A percentile compares a stretch with the other conserved stretches of the same genome.
These are phyloP conservation scores for Formica aserva DNA, from an alignment of 2,888 invertebrate species.

Conservation along the genomic window DNA sequence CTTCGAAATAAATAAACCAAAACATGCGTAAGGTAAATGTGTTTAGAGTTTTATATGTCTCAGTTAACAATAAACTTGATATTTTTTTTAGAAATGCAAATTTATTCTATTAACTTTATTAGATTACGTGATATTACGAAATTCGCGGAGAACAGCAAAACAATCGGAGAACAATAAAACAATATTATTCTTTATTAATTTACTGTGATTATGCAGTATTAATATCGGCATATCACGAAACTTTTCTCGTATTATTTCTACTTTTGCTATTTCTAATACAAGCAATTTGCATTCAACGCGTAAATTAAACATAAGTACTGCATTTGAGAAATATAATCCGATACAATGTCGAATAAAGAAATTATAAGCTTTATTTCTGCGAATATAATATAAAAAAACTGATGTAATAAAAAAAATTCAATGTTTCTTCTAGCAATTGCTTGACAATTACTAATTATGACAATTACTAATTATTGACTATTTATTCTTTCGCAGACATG, in stretches of 20 bases:
- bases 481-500: not conserved
- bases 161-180: not conserved
- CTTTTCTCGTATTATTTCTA: not conserved
- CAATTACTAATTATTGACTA: no score
- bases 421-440: not conserved
- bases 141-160: not conserved
- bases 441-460: not conserved
- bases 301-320: not conserved
- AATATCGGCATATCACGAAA: not conserved
- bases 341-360: not conserved
- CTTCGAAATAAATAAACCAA: not conserved
- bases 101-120: slow-evolving; percentile 4
- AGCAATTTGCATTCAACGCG: not conserved
- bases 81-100: not conserved
- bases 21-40: not conserved
- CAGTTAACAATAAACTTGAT: not conserved
- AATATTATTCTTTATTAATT: slow-evolving; percentile 4
- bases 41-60: not conserved
- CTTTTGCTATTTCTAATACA: not conserved
- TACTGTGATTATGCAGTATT: not conserved
- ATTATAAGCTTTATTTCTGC: not conserved
- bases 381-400: not conserved
- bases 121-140: not conserved
- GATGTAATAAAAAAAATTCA: not conserved
- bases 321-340: not conserved